Percentiles rank a stretch among this genome's conserved stretches.
Evolutionary conservation across 2,113 vertebrate species (phyloP).

Genomic region (Scolopax mira): DNA sequence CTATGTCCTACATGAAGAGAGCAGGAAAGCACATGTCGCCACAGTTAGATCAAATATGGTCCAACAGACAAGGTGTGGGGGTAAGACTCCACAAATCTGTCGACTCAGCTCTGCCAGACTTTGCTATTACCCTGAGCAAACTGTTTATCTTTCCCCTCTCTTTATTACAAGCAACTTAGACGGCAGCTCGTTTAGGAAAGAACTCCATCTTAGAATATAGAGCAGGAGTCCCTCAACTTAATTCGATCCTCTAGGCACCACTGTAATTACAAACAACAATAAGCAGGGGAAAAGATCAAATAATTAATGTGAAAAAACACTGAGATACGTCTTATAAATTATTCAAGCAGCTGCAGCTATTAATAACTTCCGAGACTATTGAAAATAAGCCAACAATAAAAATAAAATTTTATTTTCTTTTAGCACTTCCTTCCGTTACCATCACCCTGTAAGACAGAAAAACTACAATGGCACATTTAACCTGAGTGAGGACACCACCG

Average conservation of each 20-base stretch:
- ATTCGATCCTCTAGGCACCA: conserved; percentile 7
- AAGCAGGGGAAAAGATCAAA: conserved; percentile 31
- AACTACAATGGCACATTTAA: neutral
- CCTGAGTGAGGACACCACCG: neutral
- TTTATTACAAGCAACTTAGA: neutral
- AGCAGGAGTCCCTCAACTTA: neutral
- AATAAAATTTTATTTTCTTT: neutral
- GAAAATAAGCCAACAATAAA: conserved; percentile 26
- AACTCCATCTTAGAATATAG: neutral
- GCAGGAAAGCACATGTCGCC: accelerated
- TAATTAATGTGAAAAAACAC: conserved; percentile 9
- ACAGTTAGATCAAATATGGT: neutral
- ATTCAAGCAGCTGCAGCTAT: conserved; percentile 6
- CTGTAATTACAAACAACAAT: conserved; percentile 30
- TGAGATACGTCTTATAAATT: neutral
- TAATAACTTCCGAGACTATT: conserved; percentile 31
- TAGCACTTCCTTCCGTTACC: neutral
- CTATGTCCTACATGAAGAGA: accelerated
- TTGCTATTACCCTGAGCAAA: neutral
- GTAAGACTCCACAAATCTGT: neutral
- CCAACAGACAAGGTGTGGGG: neutral
- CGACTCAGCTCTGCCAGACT: neutral
- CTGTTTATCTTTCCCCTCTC: neutral
- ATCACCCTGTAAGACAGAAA: neutral
- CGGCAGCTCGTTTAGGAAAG: neutral